Conservation (phyloP, 2,797 vertebrate species). For the Smutsia gigantea region DNA sequence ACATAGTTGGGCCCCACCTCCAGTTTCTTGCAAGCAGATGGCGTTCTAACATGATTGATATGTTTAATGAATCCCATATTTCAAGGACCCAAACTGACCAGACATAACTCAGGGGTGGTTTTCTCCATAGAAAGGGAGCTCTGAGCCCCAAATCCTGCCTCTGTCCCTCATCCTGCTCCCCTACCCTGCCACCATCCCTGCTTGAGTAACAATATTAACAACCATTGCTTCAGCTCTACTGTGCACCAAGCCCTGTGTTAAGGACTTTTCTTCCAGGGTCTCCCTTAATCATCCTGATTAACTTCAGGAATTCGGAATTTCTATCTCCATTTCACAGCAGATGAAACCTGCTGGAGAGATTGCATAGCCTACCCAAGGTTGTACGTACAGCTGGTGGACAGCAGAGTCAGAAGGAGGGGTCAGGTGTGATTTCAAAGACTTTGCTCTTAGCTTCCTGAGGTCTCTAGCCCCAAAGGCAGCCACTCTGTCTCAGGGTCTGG, state of each 20-base stretch:
- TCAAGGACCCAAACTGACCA: conserved; percentile 67
- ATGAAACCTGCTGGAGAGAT: neutral
- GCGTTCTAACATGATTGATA: conserved; percentile 49
- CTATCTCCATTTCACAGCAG: neutral
- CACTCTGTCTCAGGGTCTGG: neutral
- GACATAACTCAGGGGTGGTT: conserved; percentile 49
- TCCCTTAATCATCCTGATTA: neutral
- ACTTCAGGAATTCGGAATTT: neutral
- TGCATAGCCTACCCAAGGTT: neutral
- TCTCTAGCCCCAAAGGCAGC: neutral
- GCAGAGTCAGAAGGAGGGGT: neutral
- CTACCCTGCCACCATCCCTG: neutral
- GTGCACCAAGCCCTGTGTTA: neutral
- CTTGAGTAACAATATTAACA: neutral
- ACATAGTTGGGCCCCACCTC: neutral
- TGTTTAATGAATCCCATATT: conserved; percentile 74
- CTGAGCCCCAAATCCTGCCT: conserved; percentile 62
- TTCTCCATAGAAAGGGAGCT: conserved; percentile 48
- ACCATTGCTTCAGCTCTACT: neutral
- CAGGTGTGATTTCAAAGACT: neutral
- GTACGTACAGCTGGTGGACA: neutral
- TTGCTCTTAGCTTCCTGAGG: neutral
- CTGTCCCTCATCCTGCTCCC: neutral
- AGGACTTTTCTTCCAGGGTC: neutral
- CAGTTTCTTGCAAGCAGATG: conserved; percentile 56